Base-by-base conservation (phyloP, 2,888 invertebrate genomes). In the Cotesia congregata region DNA sequence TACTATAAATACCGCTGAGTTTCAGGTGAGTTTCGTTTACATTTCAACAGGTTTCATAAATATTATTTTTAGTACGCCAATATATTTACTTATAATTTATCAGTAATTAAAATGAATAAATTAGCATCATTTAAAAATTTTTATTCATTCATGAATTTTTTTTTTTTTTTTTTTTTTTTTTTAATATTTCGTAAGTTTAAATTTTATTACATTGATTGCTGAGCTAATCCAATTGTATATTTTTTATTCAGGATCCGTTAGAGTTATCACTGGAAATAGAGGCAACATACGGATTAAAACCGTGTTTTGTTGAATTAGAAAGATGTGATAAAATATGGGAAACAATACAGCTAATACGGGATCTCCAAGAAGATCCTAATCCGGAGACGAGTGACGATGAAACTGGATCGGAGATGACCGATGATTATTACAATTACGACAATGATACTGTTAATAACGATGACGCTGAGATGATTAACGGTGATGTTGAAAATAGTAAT, bases 301-400 rank as follows among this genome's bases (percentile, higher is more conserved):
- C 87, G 50, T 83, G 87, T 6, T 76, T 81, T 30, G 78, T 89
- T 6, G 67, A 82, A 12, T 76, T 89, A 4, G 86, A 87, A 74
- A 81, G 83, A 59, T 89, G 89, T 76, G 89, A 89, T 80, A 89
- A 88, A 80, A 88, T 89, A 75, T 89, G 89, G 88, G 84, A 89
- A 73, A 89, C 89, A 2, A 78, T 88, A 65, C 82, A 89, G 30
- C 78, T 89, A 2, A 86, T 89, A 69, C 85, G 85, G 76, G 82
- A 83, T 68, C 68, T 83, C 12, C 85, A 86, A 73, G 30, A 30
- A 59, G 74, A 73, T 4, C 67, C 60, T 9, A 61, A 64, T 68
- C 20, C 15, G 41, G 74, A 67, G 1, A 60, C 61, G 1, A 74
- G 62, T 9, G 69, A 75, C 1, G 17, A 68, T 5, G 71, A 74